Evolutionary conservation across 2,797 vertebrate species (phyloP).

Genomic region (Pterois miles): DNA sequence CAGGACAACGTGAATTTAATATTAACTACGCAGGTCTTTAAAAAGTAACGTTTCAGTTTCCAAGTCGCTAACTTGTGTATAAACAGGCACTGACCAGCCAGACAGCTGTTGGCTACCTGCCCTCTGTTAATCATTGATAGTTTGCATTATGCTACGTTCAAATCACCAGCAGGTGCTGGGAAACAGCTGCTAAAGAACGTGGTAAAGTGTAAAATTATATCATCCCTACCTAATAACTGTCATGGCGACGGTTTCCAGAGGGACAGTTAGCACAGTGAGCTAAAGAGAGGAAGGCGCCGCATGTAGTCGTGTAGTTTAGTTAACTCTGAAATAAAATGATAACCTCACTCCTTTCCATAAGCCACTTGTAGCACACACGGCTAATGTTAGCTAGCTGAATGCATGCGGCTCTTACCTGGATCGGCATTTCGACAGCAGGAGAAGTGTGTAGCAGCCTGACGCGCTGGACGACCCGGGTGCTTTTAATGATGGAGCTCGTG

Average conservation of each 20-base stretch:
- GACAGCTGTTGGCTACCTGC: rapidly evolving
- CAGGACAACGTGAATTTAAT: too few species aligned
- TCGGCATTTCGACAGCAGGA: conserved; percentile 74
- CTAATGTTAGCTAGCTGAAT: neutral
- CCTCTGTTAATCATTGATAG: neutral
- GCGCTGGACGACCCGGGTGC: conserved; percentile 1
- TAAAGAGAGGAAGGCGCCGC: rapidly evolving
- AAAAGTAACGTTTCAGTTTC: too few species aligned
- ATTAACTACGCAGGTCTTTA: neutral
- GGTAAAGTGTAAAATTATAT: rapidly evolving
- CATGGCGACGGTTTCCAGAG: conserved; percentile 29
- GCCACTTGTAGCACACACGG: neutral
- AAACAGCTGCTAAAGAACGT: neutral
- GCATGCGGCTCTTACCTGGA: conserved; percentile 68
- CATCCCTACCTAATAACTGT: neutral
- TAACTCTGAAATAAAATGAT: neutral
- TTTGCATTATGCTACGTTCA: neutral
- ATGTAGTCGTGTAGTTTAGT: neutral
- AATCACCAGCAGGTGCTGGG: neutral
- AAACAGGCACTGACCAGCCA: neutral
- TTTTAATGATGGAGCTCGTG: conserved; percentile 28
- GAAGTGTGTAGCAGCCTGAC: conserved; percentile 60
- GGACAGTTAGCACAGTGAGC: neutral
- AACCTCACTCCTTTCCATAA: rapidly evolving
- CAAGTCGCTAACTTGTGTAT: rapidly evolving